phyloP scores from a whole-genome alignment of 92 coral and sea anemone genomes.

The Micromussa lordhowensis region DNA sequence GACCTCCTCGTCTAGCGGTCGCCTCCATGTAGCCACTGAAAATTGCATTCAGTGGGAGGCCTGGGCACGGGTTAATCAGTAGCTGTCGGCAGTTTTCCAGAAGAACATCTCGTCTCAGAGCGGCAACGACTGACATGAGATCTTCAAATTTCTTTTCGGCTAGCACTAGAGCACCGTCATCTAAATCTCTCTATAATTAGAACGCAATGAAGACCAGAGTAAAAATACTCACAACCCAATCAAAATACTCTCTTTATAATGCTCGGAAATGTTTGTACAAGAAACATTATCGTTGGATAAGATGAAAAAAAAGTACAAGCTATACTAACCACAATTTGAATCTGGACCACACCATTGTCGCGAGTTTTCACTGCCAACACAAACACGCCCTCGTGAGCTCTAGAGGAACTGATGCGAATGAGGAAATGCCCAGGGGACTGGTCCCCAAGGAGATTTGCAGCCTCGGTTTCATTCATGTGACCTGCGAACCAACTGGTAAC shows the following conservation, averaged over 20 bases:
- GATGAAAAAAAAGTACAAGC: too few species aligned
- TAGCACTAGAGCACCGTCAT: constrained; percentile 42
- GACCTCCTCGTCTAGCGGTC: constrained; percentile 36
- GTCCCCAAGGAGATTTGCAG: constrained; percentile 50
- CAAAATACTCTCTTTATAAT: too few species aligned
- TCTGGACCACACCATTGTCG: constrained; percentile 70
- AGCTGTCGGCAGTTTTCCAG: constrained; percentile 72
- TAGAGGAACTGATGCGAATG: constrained; percentile 87
- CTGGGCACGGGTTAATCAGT: constrained; percentile 83
- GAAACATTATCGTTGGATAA: too few species aligned
- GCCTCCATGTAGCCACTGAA: constrained; percentile 72
- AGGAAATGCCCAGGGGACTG: constrained; percentile 76
- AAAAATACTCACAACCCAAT: background rate
- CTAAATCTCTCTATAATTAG: constrained; percentile 25
- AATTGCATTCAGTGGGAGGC: constrained; percentile 85
- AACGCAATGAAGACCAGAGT: background rate
- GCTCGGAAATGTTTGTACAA: too few species aligned
- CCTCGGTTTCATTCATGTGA: constrained; percentile 75
- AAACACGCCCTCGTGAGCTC: constrained; percentile 82
- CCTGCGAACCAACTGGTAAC: constrained; percentile 95
- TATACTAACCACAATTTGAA: constrained; percentile 79
- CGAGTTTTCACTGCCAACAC: constrained; percentile 81
- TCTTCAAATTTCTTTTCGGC: constrained; percentile 65
- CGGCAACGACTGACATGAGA: constrained; percentile 64
- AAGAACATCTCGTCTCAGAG: constrained; percentile 65